Percentiles rank a stretch among this genome's conserved stretches.
phyloP scores from a whole-genome alignment of 2,113 vertebrate species.

The Ochotona curzoniae region DNA sequence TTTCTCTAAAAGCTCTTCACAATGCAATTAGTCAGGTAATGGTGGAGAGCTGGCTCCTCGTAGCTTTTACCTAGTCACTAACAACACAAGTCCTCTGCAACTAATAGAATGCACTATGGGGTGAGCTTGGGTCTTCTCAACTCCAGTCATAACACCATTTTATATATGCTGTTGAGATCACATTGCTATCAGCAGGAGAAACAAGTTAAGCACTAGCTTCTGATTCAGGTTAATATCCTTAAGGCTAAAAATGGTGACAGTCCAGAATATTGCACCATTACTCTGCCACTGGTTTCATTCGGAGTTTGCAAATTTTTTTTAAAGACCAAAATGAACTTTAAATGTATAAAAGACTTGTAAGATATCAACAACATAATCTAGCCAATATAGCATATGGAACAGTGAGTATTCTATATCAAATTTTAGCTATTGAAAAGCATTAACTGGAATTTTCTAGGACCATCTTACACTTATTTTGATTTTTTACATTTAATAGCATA shows the following conservation, averaged over 20 bases:
- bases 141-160: neutral
- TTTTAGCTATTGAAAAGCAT: constrained; percentile 5
- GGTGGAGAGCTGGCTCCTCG: constrained; percentile 4
- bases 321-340: neutral
- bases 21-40: constrained; percentile 76
- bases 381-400: neutral
- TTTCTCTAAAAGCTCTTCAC: constrained; percentile 76
- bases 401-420: neutral
- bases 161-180: neutral
- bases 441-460: neutral
- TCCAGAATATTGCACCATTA: neutral
- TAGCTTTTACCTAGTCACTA: constrained; percentile 39
- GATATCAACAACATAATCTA: neutral
- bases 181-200: neutral
- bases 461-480: neutral
- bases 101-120: neutral
- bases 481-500: neutral
- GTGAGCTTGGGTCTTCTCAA: neutral
- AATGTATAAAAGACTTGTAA: neutral
- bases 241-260: neutral
- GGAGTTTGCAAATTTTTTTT: neutral
- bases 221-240: neutral
- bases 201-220: neutral
- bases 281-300: neutral
- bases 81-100: constrained; percentile 16